Base-by-base conservation (phyloP, 2,888 invertebrate genomes). In the Eupithecia dodoneata region DNA sequence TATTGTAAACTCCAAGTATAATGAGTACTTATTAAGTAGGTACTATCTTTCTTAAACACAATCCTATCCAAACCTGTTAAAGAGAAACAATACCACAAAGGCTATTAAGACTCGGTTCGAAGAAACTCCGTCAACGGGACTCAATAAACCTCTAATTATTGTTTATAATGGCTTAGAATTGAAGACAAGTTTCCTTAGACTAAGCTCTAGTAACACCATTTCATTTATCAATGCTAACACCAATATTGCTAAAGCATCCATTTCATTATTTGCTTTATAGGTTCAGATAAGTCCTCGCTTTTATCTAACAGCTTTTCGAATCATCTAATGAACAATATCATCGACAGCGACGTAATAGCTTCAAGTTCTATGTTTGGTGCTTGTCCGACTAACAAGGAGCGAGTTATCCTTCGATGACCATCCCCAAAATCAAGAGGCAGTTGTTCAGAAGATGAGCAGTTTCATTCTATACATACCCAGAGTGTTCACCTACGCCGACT, bases 391-490 rank as follows among this genome's bases (percentile, higher is more conserved):
- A 18, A 73, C 30, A 12, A n/a, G 73, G 44, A 75, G 65, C 45
- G 49, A 47, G 72, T 65, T 52, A 73, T 72, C 18, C 71, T 59
- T 78, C 73, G 70, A 79, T 78, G 78, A 79, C 76, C 72, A 79
- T 75, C 81, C 75, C 59, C 73, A 82, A 79, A 72, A 71, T 59
- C 71, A 79, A 79, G 83, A 83, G 85, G 84, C 83, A 87, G 88
- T 90, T 90, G 82, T 82, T 83, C 81, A 82, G 79, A 80, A 87
- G 88, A 88, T 88, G 73, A 87, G 87, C 85, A 87, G 87, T 90
- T 89, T 87, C 87, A 90, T 89, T 89, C 88, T 85, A 85, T 83
- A 86, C 86, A 85, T 84, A 88, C 87, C 88, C 90, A 87, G 89
- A 88, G 87, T 88, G 89, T 88, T 89, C 88, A 88, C 82, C 87